These are phyloP conservation scores for Stomorhina lunata DNA, from an alignment of 2,888 invertebrate genomes.

Conservation along the genomic window DNA sequence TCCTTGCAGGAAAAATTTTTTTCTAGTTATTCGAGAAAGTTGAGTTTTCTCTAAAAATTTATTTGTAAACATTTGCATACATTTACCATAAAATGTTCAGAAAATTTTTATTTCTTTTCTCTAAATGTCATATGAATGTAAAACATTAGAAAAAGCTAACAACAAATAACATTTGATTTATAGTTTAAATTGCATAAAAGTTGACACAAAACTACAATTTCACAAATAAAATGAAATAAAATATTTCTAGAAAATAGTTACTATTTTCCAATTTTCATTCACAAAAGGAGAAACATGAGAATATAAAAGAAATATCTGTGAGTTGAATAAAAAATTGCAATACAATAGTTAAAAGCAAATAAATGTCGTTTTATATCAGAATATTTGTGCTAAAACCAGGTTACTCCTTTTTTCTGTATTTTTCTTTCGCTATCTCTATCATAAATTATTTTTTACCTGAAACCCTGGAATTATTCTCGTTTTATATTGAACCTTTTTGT, in stretches of 20 bases:
- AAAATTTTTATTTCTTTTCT: too few species aligned
- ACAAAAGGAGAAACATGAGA: not conserved
- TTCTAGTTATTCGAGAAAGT: not conserved
- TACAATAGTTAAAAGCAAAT: not conserved
- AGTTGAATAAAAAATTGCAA: not conserved
- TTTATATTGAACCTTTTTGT: not conserved
- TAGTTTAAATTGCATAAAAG: constrained; percentile 23
- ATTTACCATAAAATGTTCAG: not conserved
- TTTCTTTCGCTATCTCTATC: not conserved
- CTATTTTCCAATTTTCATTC: not conserved
- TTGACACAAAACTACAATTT: not conserved
- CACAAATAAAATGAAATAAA: not conserved
- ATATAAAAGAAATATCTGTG: not conserved
- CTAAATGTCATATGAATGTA: not conserved
- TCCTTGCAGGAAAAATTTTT: not conserved
- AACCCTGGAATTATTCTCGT: not conserved
- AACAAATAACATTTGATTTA: constrained; percentile 15
- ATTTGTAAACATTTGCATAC: not conserved
- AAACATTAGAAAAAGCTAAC: not conserved
- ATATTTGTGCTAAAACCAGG: not conserved
- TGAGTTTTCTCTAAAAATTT: not conserved
- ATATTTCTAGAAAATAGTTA: not conserved
- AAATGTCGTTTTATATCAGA: not conserved
- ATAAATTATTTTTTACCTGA: not conserved
- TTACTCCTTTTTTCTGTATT: not conserved